Evolutionary conservation across 2,797 vertebrate genomes (phyloP).

Genomic region (Sebastes baramenuke): DNA sequence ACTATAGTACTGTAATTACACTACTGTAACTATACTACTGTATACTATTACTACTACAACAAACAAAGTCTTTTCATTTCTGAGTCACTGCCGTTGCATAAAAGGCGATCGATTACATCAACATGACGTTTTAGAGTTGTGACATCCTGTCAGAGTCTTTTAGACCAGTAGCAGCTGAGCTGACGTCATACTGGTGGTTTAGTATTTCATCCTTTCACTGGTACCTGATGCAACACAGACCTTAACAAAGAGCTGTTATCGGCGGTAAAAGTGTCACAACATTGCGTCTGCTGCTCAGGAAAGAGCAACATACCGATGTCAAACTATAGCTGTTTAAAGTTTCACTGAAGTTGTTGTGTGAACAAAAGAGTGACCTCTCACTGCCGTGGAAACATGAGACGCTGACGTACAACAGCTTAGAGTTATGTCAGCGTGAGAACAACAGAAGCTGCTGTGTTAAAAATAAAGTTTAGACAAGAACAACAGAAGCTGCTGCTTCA

Average conservation of each 20-base stretch:
- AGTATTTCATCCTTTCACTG: neutral
- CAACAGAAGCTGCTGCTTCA: neutral
- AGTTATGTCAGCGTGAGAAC: neutral
- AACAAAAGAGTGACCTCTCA: conserved; percentile 13
- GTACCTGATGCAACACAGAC: neutral
- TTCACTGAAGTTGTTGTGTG: neutral
- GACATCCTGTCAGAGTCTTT: neutral
- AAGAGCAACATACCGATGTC: neutral
- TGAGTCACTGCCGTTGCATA: too few relatives aligned
- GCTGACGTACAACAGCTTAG: neutral
- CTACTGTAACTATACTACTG: too few relatives aligned
- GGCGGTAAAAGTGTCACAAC: neutral
- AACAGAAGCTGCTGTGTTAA: neutral
- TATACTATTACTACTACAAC: too few relatives aligned
- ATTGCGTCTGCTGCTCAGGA: neutral
- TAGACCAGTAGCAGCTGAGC: neutral
- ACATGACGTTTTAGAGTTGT: neutral
- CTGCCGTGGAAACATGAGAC: neutral
- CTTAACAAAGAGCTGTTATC: neutral
- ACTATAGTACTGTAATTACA: too few relatives aligned
- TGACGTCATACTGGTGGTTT: neutral
- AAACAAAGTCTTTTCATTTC: too few relatives aligned
- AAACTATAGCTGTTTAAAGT: neutral
- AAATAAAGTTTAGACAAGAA: neutral
- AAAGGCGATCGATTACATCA: too few relatives aligned